Base-by-base conservation (phyloP, 2,888 invertebrate species). In the Papilio elwesi region DNA sequence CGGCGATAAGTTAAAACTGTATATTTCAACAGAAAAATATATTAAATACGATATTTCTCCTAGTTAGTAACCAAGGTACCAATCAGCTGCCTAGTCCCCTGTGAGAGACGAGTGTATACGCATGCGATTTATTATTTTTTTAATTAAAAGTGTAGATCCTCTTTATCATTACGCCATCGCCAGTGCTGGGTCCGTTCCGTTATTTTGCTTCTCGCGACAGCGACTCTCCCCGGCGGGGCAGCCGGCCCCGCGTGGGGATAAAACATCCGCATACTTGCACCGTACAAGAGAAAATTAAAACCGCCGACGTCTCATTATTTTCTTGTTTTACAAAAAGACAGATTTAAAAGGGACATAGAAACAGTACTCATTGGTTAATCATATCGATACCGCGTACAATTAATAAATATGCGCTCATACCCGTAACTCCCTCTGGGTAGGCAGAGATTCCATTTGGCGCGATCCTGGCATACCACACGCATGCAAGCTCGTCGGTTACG, bases 141-240 rank as follows among this genome's bases (percentile, higher is more conserved):
- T 78, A 77, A 78, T 78, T 78, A 76, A 78, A 76, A 76, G 62
- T 74, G 75, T 73, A 74, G 69, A 9, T 68, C 66, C 66, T 63
- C 69, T 74, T 73, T 73, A 71, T 75, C 68, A 76, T 70, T 73
- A 73, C 59, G 57, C 51, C 68, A 59, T 26, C 26, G 26, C 26
- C 26, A 26, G 65, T 74, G 71, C 68, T 63, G 71, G 76, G 75
- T 70, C 69, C 73, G 73, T 74, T 71, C 66, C 51, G 68, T 75
- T 72, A 26, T 26, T 26, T 68, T 68, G 63, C 71, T 48, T 52
- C 8, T 15, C 36, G 47, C 53, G 53, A 53, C 51, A 26, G 26
- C 26, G 26, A 26, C 26, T 59, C 26, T 59, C 70, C 51, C 47
- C n/a, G 55, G 66, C 66, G n/a, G n/a, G n/a, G 1, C 26, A 4